These are phyloP conservation scores for Caenorhabditis wallacei DNA, from an alignment of 2,888 invertebrate species.

Conservation along the genomic window DNA sequence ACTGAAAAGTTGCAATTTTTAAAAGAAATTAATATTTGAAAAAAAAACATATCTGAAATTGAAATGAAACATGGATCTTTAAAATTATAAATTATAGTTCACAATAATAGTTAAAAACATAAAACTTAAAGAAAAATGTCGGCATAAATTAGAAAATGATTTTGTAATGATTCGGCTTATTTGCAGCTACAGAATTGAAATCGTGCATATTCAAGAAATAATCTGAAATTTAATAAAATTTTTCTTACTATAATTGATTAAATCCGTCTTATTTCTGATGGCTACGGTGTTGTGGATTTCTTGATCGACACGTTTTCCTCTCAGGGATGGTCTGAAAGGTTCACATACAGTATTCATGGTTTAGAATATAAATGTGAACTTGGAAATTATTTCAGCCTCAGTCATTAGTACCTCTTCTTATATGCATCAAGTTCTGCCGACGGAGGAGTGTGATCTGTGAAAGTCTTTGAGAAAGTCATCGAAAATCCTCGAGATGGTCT, in stretches of 20 bases:
- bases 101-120: too few species aligned
- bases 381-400: neutral
- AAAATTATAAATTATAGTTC: too few species aligned
- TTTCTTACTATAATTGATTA: constrained; percentile 53
- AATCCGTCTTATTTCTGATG: constrained; percentile 29
- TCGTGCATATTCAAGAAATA: neutral
- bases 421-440: neutral
- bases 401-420: neutral
- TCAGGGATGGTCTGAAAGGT: constrained; percentile 48
- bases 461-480: neutral
- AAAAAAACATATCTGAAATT: neutral
- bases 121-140: too few species aligned
- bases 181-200: too few species aligned
- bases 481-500: neutral
- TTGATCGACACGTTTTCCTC: constrained; percentile 33
- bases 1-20: constrained; percentile 38
- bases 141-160: too few species aligned
- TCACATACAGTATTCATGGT: neutral
- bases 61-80: neutral
- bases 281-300: constrained; percentile 9
- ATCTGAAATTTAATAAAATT: neutral
- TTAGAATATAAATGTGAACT: neutral
- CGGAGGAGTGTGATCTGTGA: too few species aligned
- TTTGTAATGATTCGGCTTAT: too few species aligned
- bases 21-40: neutral